Evolutionary conservation across 1,140 invertebrate genomes (phyloP), one percentile per base, ranked within the genome.

Genomic region (Dreissena polymorpha): DNA sequence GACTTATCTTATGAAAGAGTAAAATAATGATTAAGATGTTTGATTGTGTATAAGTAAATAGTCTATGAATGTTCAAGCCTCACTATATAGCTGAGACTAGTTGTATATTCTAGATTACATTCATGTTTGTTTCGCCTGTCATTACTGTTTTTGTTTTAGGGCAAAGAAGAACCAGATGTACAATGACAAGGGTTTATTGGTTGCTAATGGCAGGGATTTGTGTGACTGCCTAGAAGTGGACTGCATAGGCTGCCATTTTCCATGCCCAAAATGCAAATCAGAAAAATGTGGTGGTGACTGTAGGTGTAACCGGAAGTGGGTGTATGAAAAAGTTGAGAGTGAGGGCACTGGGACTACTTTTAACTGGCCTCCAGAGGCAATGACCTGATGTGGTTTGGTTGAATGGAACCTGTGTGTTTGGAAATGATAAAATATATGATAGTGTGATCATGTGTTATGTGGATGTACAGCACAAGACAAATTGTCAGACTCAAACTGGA

Each of bases 211-310:
- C 10, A 91, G 93, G 68, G 95, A 97, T 93, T 84, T 97, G 0
- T 97, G 97, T 89, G 97, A 97, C 91, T 97, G 97, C 89, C 91
- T 97, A 25, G 94, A 95, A 74, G 90, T 93, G 64, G 92, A 93
- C 10, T 97, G 97, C 88, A 92, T 94, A 2, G 97, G 97, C 0
- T 97, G 97, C 92, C 96, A 96, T 90, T 96, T 96, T 91, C 95
- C 95, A 0, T 97, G 96, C 90, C 88, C 93, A 0, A 96, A 96
- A 92, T 97, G 97, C 87, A 85, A 80, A 13, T 95, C 95, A 0
- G 81, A 88, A 5, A 95, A 95, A 89, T 95, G 95, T 92, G 95
- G 94, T 16, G 93, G 94, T 69, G 95, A 95, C 72, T 95, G 95
- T 93, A 88, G 93, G 64, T 86, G 87, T 67, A 94, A 90, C 81